Evolutionary conservation across 2,797 vertebrate species (phyloP).

Genomic region (Parauchenoglanis ngamensis): DNA sequence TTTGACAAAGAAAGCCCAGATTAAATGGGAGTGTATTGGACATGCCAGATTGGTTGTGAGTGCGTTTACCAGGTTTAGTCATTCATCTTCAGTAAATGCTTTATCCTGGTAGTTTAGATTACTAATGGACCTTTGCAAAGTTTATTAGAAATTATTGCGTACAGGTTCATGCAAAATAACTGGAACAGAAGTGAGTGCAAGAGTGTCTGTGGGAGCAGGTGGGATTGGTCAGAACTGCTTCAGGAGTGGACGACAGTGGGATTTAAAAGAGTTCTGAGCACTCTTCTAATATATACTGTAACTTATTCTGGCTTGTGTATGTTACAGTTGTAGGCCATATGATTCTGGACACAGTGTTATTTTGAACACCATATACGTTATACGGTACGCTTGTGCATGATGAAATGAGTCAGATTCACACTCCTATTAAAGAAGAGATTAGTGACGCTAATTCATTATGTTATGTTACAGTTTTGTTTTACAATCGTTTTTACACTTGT

Average conservation of each 20-base stretch:
- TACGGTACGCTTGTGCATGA: constrained; percentile 34
- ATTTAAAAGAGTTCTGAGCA: not conserved
- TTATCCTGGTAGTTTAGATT: not conserved
- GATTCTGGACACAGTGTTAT: constrained; percentile 60
- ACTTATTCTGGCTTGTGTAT: constrained; percentile 60
- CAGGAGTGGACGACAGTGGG: not conserved
- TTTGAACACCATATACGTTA: constrained; percentile 61
- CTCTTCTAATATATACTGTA: not conserved
- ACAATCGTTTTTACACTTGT: too few species aligned
- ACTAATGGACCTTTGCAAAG: not conserved
- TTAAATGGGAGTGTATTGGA: not conserved
- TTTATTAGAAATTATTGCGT: not conserved
- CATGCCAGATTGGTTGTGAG: not conserved
- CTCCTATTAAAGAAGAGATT: constrained; percentile 51
- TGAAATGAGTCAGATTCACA: constrained; percentile 60
- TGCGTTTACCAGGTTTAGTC: not conserved
- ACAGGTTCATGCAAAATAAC: not conserved
- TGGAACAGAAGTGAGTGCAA: not conserved
- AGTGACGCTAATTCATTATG: constrained; percentile 55
- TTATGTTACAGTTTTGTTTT: not conserved
- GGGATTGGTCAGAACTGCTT: not conserved
- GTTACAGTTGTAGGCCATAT: constrained; percentile 66
- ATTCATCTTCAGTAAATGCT: not conserved
- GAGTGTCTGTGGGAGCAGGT: not conserved
- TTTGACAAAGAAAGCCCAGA: not conserved